These are phyloP conservation scores for Bicyclus anynana DNA, from an alignment of 1,140 invertebrate genomes.

Conservation along the genomic window DNA sequence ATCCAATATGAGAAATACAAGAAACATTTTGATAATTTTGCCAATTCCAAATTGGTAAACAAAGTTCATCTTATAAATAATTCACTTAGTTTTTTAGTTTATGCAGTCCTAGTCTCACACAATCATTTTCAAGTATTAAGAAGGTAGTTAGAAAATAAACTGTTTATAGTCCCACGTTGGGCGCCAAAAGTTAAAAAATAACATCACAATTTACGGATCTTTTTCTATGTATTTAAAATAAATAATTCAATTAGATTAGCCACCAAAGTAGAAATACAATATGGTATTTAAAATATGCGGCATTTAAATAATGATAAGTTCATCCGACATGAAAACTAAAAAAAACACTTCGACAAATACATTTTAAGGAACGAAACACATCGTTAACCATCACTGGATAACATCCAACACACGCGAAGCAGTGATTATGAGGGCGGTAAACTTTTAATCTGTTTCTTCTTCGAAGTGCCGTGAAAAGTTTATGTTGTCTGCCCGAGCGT, in stretches of 20 bases:
- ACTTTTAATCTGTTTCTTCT: slow-evolving; percentile 46
- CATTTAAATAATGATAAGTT: slow-evolving; percentile 23
- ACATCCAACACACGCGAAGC: slow-evolving; percentile 62
- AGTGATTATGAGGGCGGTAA: slow-evolving; percentile 57
- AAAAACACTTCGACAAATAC: slow-evolving; percentile 28
- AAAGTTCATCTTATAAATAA: slow-evolving; percentile 26
- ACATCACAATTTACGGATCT: neutral
- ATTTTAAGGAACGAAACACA: slow-evolving; percentile 47
- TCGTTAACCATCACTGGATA: slow-evolving; percentile 54
- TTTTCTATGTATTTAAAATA: no score
- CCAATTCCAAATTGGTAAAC: slow-evolving; percentile 26
- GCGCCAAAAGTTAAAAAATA: slow-evolving; percentile 16
- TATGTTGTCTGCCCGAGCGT: slow-evolving; percentile 12
- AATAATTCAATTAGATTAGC: slow-evolving; percentile 29
- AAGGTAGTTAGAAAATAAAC: neutral
- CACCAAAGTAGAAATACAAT: slow-evolving; percentile 21
- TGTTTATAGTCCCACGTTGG: slow-evolving; percentile 30
- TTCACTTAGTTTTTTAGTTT: neutral
- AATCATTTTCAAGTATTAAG: neutral
- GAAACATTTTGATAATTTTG: slow-evolving; percentile 48
- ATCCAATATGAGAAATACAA: slow-evolving; percentile 56
- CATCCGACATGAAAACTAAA: slow-evolving; percentile 22
- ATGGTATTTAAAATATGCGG: neutral
- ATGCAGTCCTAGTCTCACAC: neutral
- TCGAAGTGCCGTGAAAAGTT: slow-evolving; percentile 69